phyloP scores from a whole-genome alignment of 2,888 invertebrate genomes.

The Tachina grossa region DNA sequence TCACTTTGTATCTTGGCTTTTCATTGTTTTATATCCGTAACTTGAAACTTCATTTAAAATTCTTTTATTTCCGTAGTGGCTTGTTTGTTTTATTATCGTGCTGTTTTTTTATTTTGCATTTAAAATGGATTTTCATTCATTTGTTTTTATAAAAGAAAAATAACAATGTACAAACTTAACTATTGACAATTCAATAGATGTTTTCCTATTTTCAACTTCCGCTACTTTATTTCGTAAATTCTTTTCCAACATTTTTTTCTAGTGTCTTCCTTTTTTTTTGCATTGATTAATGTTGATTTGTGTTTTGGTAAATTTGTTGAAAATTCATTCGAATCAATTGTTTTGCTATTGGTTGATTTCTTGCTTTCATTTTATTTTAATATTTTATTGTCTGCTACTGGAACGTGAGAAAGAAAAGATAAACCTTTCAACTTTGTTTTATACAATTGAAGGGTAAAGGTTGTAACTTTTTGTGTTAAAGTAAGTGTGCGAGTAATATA shows the following conservation, averaged over 20 bases:
- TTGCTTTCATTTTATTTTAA: constrained; percentile 47
- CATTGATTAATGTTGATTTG: constrained; percentile 74
- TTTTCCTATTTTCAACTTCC: constrained; percentile 70
- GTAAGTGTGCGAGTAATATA: constrained; percentile 29
- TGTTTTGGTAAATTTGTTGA: constrained; percentile 73
- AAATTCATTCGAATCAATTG: constrained; percentile 73
- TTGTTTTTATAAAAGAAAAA: constrained; percentile 20
- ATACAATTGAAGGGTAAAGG: constrained; percentile 21
- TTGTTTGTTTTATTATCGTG: constrained; percentile 54
- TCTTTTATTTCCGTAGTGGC: constrained; percentile 69
- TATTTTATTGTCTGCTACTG: constrained; percentile 59
- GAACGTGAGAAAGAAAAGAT: not conserved
- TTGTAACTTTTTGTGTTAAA: constrained; percentile 5
- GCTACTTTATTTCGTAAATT: constrained; percentile 62
- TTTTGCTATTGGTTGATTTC: constrained; percentile 53
- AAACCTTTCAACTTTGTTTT: constrained; percentile 26
- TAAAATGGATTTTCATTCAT: constrained; percentile 40
- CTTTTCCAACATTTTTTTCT: constrained; percentile 24
- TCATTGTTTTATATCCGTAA: constrained; percentile 67
- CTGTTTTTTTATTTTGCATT: constrained; percentile 30
- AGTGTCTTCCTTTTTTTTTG: constrained; percentile 39
- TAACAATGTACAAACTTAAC: constrained; percentile 64
- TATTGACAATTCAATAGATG: constrained; percentile 72
- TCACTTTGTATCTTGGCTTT: constrained; percentile 33
- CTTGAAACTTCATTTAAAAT: constrained; percentile 70